phyloP scores from a whole-genome alignment of 2,888 invertebrate genomes.

The Drosophila kanekoi region DNA sequence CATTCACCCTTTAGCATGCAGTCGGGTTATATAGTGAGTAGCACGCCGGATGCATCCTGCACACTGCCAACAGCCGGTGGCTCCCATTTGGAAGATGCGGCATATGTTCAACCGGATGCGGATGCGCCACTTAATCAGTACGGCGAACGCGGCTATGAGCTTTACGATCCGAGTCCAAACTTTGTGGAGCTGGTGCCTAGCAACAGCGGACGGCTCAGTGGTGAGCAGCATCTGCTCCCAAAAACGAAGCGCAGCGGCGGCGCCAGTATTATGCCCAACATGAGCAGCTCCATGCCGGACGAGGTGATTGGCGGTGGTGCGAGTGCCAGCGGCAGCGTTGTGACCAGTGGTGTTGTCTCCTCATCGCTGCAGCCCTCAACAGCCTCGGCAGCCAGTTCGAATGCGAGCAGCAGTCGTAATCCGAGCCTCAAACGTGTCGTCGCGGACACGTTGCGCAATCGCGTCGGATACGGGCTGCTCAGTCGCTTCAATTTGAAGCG shows the following conservation, averaged over 20 bases:
- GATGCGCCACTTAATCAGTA: constrained; percentile 37
- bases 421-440: constrained; percentile 75
- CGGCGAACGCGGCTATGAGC: constrained; percentile 75
- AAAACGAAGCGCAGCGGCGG: constrained; percentile 49
- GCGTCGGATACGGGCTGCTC: constrained; percentile 51
- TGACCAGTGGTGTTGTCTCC: constrained; percentile 35
- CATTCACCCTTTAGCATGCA: constrained; percentile 84
- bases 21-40: constrained; percentile 82
- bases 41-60: constrained; percentile 81
- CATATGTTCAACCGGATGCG: constrained; percentile 79
- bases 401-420: constrained; percentile 74
- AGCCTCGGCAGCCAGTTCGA: constrained; percentile 81
- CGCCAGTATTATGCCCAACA: constrained; percentile 62
- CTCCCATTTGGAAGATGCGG: constrained; percentile 59
- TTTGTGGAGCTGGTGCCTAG: constrained; percentile 71
- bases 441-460: constrained; percentile 72
- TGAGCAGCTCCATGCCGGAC: constrained; percentile 82
- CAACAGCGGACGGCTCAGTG: constrained; percentile 61
- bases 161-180: constrained; percentile 82
- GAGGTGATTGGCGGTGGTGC: constrained; percentile 63
- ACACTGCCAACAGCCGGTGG: constrained; percentile 79
- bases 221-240: constrained; percentile 76
- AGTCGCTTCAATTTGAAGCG: constrained; percentile 82
- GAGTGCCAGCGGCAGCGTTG: constrained; percentile 20
- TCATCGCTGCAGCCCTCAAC: constrained; percentile 79